These are phyloP conservation scores for Gopherus evgoodei DNA, from an alignment of 2,113 vertebrate genomes.

Conservation along the genomic window DNA sequence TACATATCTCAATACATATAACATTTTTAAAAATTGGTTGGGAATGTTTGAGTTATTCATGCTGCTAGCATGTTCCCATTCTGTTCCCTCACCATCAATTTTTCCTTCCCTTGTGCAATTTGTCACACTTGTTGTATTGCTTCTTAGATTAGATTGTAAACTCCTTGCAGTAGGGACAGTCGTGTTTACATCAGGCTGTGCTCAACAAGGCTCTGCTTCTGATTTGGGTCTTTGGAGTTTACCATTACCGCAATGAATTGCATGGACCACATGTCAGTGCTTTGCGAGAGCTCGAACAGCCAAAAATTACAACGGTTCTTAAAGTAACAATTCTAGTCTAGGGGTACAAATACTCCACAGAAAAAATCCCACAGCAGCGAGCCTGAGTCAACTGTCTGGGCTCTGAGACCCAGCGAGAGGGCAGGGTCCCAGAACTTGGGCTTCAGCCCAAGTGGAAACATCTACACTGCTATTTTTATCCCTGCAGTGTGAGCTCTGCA, in stretches of 20 bases:
- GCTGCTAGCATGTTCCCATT: neutral
- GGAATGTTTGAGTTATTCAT: neutral
- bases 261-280: neutral
- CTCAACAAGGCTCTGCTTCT: neutral
- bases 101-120: neutral
- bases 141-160: neutral
- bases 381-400: neutral
- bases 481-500: neutral
- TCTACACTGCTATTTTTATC: neutral
- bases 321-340: neutral
- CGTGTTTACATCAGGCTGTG: neutral
- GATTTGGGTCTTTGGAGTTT: neutral
- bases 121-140: neutral
- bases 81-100: neutral
- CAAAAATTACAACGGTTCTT: neutral
- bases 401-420: neutral
- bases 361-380: neutral
- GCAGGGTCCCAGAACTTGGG: neutral
- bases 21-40: neutral
- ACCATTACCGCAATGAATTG: neutral
- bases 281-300: neutral
- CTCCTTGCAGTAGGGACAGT: neutral
- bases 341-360: neutral
- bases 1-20: neutral
- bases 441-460: neutral